These are phyloP conservation scores for Tipula vernalis DNA, from an alignment of 2,888 invertebrate genomes.

Conservation along the genomic window DNA sequence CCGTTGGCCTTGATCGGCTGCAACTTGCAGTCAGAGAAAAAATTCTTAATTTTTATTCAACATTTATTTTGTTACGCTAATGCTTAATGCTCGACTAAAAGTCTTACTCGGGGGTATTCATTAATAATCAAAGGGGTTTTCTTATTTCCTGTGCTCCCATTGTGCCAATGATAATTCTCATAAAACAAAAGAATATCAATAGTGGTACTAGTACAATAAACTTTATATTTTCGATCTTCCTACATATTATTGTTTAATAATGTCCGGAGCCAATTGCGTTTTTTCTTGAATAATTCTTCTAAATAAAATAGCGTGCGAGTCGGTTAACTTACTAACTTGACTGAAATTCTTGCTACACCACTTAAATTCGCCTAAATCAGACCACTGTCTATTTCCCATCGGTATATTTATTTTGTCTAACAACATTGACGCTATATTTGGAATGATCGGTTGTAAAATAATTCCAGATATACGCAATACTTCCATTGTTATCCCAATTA, in stretches of 20 bases:
- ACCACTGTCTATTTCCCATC: conserved; percentile 38
- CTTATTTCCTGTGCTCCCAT: too few species aligned
- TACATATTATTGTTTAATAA: not conserved
- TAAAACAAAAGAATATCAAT: too few species aligned
- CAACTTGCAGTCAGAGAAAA: too few species aligned
- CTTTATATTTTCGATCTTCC: not conserved
- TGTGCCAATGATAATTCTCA: too few species aligned
- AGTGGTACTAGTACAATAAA: not conserved
- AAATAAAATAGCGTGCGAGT: not conserved
- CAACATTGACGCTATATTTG: conserved; percentile 51
- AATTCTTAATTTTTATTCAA: too few species aligned
- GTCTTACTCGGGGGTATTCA: too few species aligned
- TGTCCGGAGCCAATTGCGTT: not conserved
- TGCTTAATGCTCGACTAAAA: too few species aligned
- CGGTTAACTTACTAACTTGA: not conserved
- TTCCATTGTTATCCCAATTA: conserved; percentile 76
- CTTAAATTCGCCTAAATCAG: conserved; percentile 30
- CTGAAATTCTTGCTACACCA: conserved; percentile 9
- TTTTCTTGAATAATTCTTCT: not conserved
- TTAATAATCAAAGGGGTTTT: too few species aligned
- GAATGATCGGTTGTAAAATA: conserved; percentile 76
- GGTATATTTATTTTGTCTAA: conserved; percentile 54
- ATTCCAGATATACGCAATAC: conserved; percentile 66
- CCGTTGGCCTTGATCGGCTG: too few species aligned
- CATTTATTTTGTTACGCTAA: too few species aligned